A percentile compares a stretch with the other conserved stretches of the same genome.
These are phyloP conservation scores for Phalacrocorax aristotelis DNA, from an alignment of 2,113 vertebrate species.

Conservation along the genomic window DNA sequence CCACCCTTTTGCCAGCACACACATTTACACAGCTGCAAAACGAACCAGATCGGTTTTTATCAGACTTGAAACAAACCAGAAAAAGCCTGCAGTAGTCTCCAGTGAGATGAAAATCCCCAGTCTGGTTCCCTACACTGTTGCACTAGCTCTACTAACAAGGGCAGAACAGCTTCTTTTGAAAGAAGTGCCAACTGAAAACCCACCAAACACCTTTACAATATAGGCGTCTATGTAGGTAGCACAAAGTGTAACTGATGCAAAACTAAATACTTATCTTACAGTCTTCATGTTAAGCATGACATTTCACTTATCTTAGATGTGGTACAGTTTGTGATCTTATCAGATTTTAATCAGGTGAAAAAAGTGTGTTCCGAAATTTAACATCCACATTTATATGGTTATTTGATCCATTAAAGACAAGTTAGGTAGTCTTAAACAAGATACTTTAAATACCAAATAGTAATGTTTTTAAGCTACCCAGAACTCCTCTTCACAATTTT, in stretches of 20 bases:
- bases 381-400: neutral
- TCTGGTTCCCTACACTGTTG: neutral
- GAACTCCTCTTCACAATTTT: neutral
- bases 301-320: neutral
- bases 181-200: neutral
- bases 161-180: neutral
- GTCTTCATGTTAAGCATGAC: neutral
- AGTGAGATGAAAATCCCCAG: neutral
- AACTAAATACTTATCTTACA: neutral
- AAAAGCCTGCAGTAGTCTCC: neutral
- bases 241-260: neutral
- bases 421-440: neutral
- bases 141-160: neutral
- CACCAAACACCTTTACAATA: neutral
- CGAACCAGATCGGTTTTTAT: neutral
- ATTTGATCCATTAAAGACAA: neutral
- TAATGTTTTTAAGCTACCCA: neutral
- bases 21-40: neutral
- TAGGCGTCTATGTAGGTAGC: neutral
- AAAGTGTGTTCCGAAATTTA: neutral
- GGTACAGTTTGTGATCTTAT: neutral
- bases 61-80: neutral
- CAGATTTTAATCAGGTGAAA: neutral
- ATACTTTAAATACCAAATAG: neutral
- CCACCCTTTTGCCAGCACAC: neutral